Evolutionary conservation across 1,140 invertebrate genomes (phyloP).

Genomic region (Caerostris extrusa): DNA sequence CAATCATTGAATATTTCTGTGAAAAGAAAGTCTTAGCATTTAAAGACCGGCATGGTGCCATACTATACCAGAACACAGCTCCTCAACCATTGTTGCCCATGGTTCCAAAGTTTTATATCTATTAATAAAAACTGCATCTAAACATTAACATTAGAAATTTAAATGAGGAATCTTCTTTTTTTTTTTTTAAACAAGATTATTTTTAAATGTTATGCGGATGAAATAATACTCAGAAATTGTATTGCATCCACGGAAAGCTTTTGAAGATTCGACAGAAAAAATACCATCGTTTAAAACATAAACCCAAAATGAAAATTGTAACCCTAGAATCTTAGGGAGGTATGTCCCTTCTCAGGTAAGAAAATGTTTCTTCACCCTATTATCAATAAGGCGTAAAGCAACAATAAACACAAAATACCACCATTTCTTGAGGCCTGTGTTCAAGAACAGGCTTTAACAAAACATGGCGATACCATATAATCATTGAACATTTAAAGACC

Average conservation of each 20-base stretch:
- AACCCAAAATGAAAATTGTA: too few relatives aligned
- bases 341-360: neutral
- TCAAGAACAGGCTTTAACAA: neutral
- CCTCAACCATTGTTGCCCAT: neutral
- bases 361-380: neutral
- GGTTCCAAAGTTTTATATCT: neutral
- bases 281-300: too few relatives aligned
- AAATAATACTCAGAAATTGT: too few relatives aligned
- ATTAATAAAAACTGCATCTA: slow-evolving; percentile 14
- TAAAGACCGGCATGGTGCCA: neutral
- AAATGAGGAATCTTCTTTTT: too few relatives aligned
- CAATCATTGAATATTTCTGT: neutral
- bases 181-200: too few relatives aligned
- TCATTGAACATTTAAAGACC: neutral
- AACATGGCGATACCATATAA: neutral
- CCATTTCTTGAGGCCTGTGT: too few relatives aligned
- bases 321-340: too few relatives aligned
- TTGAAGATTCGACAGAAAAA: too few relatives aligned
- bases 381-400: neutral
- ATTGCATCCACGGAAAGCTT: too few relatives aligned
- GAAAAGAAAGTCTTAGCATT: neutral
- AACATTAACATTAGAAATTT: neutral
- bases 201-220: too few relatives aligned
- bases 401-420: neutral
- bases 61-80: neutral